Evolutionary conservation across 2,888 invertebrate genomes (phyloP).

Genomic region (Diloba caeruleocephala): DNA sequence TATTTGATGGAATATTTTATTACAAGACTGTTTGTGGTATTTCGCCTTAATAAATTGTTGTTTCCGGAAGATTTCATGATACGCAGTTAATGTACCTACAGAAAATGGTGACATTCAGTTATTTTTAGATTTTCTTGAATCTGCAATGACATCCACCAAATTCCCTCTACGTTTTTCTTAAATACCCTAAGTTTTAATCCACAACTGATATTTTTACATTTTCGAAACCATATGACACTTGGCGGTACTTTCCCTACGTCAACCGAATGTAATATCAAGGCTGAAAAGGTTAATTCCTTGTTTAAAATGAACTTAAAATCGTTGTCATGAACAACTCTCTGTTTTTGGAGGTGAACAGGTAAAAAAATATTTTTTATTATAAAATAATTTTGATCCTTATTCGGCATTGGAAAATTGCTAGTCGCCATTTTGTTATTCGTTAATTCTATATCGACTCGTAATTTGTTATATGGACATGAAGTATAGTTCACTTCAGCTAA

Average conservation of each 20-base stretch:
- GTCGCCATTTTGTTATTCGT: constrained; percentile 13
- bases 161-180: background rate
- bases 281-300: constrained; percentile 25
- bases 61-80: too few species aligned
- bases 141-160: too few species aligned
- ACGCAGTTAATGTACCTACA: too few species aligned
- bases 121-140: too few species aligned
- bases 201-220: background rate
- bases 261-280: constrained; percentile 43
- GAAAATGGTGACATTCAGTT: too few species aligned
- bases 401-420: constrained; percentile 1
- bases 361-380: constrained; percentile 13
- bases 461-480: too few species aligned
- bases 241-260: constrained; percentile 23
- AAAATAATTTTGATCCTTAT: constrained; percentile 5
- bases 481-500: too few species aligned
- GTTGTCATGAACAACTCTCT: constrained; percentile 13
- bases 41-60: too few species aligned
- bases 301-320: constrained; percentile 25
- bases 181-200: background rate
- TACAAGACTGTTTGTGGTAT: too few species aligned
- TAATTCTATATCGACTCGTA: background rate
- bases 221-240: background rate
- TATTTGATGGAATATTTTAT: too few species aligned
- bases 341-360: constrained; percentile 39